Base-by-base conservation (phyloP, 2,888 invertebrate genomes). In the Nymphalis urticae region DNA sequence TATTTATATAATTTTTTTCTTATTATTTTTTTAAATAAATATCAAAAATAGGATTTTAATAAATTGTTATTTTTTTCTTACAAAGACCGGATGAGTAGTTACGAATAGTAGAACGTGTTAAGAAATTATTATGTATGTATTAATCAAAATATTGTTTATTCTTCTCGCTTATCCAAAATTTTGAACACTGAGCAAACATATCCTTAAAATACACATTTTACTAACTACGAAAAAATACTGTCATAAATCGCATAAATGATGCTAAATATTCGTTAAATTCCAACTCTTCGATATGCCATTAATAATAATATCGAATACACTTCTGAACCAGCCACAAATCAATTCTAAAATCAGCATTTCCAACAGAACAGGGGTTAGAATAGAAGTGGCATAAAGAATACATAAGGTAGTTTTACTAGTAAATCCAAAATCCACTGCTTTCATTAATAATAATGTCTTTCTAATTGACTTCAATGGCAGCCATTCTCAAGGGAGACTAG, bases 231-330 rank as follows among this genome's bases (percentile, higher is more conserved):
- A 56, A 56, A 56, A 56, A n/a, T 17, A 32, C n/a, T 32, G 47
- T 27, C 85, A 86, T 89, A 89, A 89, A 90, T 88, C 85, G 79
- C 71, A 68, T 72, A 75, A 75, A 77, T 79, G 82, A 86, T 88
- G 88, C 90, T 89, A 89, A 90, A 90, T 89, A 89, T 89, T 89
- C 90, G 89, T 90, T 90, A 89, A 88, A 86, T 81, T 77, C 80
- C 82, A 70, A 72, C 75, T 76, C 78, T 83, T 83, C 85, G 81
- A 85, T 82, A 80, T 75, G 78, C 83, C 87, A 85, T 90, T 85
- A 82, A 84, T 90, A 88, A 88, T 87, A 87, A 87, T 88, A 89
- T 88, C 83, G 85, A 82, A 85, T 83, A 87, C 82, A 83, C 86
- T 86, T 73, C 73, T 73, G 69, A 66, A 70, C 59, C 71, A 66